Percentiles rank a stretch among this genome's conserved stretches.
Conservation (phyloP, 2,888 invertebrate species). For the Eubasilissa splendida region DNA sequence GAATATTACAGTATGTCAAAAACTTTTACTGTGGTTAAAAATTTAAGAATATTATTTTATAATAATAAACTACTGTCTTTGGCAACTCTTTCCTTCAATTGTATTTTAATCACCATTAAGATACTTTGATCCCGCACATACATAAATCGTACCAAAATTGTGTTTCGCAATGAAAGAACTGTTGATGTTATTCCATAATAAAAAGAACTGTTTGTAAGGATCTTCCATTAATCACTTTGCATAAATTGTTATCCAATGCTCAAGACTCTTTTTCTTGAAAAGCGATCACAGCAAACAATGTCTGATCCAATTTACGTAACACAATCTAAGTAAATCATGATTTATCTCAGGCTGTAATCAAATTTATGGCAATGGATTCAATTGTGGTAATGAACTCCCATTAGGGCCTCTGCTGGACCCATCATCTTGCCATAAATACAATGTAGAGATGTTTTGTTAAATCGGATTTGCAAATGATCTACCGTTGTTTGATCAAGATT, state of each 20-base stretch:
- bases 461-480: conserved; percentile 5
- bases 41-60: no score
- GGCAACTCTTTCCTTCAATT: no score
- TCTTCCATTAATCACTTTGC: conserved; percentile 5
- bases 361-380: conserved; percentile 25
- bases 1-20: no score
- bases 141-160: no score
- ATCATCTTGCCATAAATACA: conserved; percentile 11
- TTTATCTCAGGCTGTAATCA: conserved; percentile 28
- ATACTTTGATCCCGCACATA: no score
- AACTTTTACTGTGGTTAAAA: no score
- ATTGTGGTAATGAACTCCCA: conserved; percentile 31
- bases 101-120: no score
- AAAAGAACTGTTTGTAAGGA: no score
- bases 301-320: conserved; percentile 21
- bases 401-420: conserved; percentile 13
- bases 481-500: no score
- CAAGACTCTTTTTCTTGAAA: not conserved
- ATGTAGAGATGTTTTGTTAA: conserved; percentile 18
- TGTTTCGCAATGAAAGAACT: no score
- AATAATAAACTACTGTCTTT: no score
- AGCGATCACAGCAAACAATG: conserved; percentile 17
- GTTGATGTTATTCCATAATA: no score
- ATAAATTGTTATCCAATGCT: conserved; percentile 8
- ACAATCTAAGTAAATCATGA: conserved; percentile 27